These are phyloP conservation scores for Aldrovandia affinis DNA, from an alignment of 2,797 vertebrate genomes.

Conservation along the genomic window DNA sequence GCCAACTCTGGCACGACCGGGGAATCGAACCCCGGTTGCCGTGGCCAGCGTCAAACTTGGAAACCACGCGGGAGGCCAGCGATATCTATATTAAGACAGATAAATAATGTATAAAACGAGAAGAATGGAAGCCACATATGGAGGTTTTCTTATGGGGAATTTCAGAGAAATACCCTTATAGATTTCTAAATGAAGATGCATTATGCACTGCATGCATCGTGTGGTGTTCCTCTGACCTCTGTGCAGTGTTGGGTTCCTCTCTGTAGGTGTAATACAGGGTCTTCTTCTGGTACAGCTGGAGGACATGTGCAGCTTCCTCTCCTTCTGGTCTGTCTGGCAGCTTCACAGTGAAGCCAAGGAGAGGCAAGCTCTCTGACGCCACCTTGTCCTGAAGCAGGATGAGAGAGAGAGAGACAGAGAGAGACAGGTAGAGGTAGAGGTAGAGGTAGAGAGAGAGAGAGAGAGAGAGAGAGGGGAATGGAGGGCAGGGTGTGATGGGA, in stretches of 20 bases:
- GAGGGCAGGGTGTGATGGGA: neutral
- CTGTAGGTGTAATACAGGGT: slow-evolving; percentile 93
- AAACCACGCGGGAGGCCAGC: no score
- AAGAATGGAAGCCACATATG: neutral
- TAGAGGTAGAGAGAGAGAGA: neutral
- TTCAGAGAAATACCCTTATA: no score
- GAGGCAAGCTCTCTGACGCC: slow-evolving; percentile 89
- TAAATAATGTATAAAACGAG: neutral
- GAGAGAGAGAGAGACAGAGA: neutral
- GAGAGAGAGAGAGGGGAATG: no score
- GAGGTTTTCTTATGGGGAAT: no score
- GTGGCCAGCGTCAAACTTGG: no score
- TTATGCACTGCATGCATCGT: neutral
- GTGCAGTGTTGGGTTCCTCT: slow-evolving; percentile 84
- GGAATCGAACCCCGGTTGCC: no score
- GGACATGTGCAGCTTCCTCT: slow-evolving; percentile 76
- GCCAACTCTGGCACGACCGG: no score
- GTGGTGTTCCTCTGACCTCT: slow-evolving; percentile 76
- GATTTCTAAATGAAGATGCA: neutral
- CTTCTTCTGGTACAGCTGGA: slow-evolving; percentile 97
- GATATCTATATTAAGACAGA: no score
- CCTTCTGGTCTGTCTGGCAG: slow-evolving; percentile 77
- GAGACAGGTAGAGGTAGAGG: neutral
- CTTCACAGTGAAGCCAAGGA: slow-evolving; percentile 91
- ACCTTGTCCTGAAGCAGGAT: slow-evolving; percentile 82